A percentile compares a stretch with the other conserved stretches of the same genome.
Evolutionary conservation across 2,113 vertebrate species (phyloP).

Genomic region (Murina feae): DNA sequence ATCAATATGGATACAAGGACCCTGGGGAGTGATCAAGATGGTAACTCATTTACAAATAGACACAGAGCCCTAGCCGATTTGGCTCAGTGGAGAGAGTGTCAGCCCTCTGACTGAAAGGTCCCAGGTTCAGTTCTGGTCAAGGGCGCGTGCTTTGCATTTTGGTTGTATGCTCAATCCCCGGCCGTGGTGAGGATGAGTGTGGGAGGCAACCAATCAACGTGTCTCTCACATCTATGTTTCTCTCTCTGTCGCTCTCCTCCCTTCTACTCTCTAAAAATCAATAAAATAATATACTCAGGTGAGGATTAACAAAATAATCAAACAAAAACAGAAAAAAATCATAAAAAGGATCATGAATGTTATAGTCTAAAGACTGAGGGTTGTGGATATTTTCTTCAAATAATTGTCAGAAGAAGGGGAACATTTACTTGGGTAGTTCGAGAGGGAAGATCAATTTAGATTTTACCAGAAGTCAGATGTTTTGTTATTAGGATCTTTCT

Average conservation of each 20-base stretch:
- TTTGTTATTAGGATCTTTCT: background rate
- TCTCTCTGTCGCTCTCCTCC: no score
- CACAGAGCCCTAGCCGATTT: background rate
- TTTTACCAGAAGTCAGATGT: slow-evolving; percentile 9
- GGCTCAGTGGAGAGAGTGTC: no score
- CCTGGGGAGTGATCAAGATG: background rate
- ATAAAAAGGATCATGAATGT: background rate
- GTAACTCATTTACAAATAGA: slow-evolving; percentile 18
- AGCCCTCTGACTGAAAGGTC: no score
- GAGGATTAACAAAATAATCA: no score
- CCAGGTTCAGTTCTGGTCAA: no score
- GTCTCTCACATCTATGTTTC: no score
- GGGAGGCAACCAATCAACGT: no score
- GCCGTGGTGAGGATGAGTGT: no score
- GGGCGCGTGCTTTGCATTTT: no score
- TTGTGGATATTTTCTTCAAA: slow-evolving; percentile 33
- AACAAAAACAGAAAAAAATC: background rate
- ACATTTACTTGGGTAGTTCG: slow-evolving; percentile 6
- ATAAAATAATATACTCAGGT: no score
- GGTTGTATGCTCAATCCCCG: no score
- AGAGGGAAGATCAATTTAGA: background rate
- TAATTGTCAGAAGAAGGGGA: slow-evolving; percentile 12
- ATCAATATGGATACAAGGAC: slow-evolving; percentile 27
- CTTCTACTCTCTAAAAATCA: no score
- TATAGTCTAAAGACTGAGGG: slow-evolving; percentile 11